Base-by-base conservation (phyloP, 2,113 vertebrate genomes). In the Dolichotis patagonum region DNA sequence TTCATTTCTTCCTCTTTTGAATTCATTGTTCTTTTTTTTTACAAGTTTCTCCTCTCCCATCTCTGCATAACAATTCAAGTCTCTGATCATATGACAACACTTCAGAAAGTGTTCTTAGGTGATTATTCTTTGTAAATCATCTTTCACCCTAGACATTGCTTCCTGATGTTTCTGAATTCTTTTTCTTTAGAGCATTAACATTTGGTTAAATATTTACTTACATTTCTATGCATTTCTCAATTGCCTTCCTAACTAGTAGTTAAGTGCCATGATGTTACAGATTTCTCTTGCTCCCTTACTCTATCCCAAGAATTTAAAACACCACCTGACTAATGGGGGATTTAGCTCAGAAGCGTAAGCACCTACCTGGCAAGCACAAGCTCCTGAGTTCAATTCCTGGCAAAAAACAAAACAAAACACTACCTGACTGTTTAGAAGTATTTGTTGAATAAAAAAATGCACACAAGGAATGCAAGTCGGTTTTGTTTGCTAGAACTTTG, bases 371-470 rank as follows among this genome's bases (percentile, higher is more conserved):
- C 46, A 46, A 46, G 46, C 46, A 46, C 46, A 5, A 5, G 46
- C 46, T 46, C 46, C 46, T 46, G 46, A 46, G 46, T 46, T 46
- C 46, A 4, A 46, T 46, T 46, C 46, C 7, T 7, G 46, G 46
- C 7, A 46, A 4, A 46, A 46, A 46, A 46, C 46, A 4, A 46
- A 46, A 46, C 46, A 4, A 46, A 46, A 46, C 46, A n/a, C n/a
- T n/a, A 46, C 46, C 46, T 46, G 46, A 75, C 56, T 80, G 28
- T 14, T 67, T n/a, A 84, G 16, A 90, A 73, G 32, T 65, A 88
- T 85, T 92, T 95, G 7, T 86, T 94, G 85, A 73, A 46, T 88
- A 16, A 84, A 9, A 63, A n/a, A 73, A 77, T 77, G 11, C 69
- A 56, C 62, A 62, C 81, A 83, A 82, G 58, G 54, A 94, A 84